Percentiles rank a stretch among this genome's conserved stretches.
These are phyloP conservation scores for Calliopsis andreniformis DNA, from an alignment of 1,140 invertebrate species.

Conservation along the genomic window DNA sequence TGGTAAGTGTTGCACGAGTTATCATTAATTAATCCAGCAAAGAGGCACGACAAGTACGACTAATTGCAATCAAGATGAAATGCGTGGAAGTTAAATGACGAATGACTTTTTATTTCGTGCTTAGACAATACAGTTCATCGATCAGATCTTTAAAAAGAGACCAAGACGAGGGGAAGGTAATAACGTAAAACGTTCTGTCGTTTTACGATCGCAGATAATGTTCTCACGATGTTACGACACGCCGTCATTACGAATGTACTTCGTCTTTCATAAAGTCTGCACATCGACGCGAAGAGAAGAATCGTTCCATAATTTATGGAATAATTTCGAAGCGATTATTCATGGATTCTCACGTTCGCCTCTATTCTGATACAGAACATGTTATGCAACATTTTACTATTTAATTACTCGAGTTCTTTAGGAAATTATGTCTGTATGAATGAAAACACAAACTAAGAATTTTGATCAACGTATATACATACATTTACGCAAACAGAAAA, in stretches of 20 bases:
- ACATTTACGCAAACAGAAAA: no score
- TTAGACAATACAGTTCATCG: conserved; percentile 30
- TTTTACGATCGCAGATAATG: conserved; percentile 35
- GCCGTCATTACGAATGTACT: conserved; percentile 26
- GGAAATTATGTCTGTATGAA: not conserved
- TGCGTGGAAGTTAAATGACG: no score
- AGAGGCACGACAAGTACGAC: not conserved
- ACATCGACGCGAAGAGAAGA: conserved; percentile 10
- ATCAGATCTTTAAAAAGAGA: conserved; percentile 70
- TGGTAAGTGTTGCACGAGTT: not conserved
- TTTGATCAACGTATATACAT: no score
- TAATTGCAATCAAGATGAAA: no score
- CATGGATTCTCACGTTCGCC: conserved; percentile 14
- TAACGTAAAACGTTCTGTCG: conserved; percentile 15
- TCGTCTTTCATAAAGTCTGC: conserved; percentile 7
- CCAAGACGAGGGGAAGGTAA: conserved; percentile 63
- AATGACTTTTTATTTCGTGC: not conserved
- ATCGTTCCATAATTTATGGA: conserved; percentile 40
- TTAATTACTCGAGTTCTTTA: conserved; percentile 21
- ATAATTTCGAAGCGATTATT: conserved; percentile 8
- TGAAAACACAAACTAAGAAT: no score
- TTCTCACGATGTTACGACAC: conserved; percentile 56
- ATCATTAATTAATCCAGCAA: conserved; percentile 2
- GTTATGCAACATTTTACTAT: not conserved
- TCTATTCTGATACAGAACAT: not conserved